Base-by-base conservation (phyloP, 2,888 invertebrate species). In the Nesidiocoris tenuis region DNA sequence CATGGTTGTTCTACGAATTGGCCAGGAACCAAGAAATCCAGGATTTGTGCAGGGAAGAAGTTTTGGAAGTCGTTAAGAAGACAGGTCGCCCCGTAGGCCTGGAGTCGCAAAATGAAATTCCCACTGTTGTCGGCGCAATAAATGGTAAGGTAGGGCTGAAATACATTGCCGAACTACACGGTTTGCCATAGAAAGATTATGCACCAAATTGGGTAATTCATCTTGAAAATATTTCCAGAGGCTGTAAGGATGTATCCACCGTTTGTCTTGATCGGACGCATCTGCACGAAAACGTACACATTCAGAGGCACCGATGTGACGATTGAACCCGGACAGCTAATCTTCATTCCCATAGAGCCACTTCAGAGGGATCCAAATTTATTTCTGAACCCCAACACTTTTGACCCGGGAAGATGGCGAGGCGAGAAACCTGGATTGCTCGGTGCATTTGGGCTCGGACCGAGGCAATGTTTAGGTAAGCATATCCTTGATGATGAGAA, bases 241-340 rank as follows among this genome's bases (percentile, higher is more conserved):
- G 23, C 59, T 3, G 23, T 57, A 2, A 70, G 70, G 70, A n/a
- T 70, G 70, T 70, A 70, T 57, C 70, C 70, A 57, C 17, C 70
- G 24, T 70, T 70, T 23, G 3, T 18, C 1, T 12, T 57, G n/a
- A n/a, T 24, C 16, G 1, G 12, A 1, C 16, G 70, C 1, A 7
- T 21, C 2, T 70, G 70, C 24, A 70, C 70, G 16, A 57, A 56
- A 57, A 59, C 21, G 1, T 57, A 59, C 24, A 57, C n/a, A 16
- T 22, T 70, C 5, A 25, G 56, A 22, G 24, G 57, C 7, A 0
- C 0, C 3, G 22, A 56, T 3, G 0, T 70, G 5, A 56, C 70
- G 0, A 1, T 70, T 5, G 1, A 57, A 2, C 57, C 57, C 1
- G 70, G 70, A 9, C 1, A 22, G 9, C 16, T 18, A 0, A 5